phyloP scores from a whole-genome alignment of 1,140 invertebrate species.

The Mamestra configurata region DNA sequence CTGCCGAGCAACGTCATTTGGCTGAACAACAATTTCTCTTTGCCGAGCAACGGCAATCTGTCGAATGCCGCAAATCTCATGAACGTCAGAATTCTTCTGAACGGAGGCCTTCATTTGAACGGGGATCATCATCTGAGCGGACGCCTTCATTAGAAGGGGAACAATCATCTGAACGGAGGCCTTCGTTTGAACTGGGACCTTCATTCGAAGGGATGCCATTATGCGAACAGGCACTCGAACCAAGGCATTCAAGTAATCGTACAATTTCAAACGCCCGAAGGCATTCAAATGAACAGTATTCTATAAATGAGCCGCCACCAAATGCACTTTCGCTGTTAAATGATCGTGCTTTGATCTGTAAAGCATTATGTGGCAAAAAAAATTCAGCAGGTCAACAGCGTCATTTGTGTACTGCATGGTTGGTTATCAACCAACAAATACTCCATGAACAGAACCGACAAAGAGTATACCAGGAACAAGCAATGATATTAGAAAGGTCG shows the following conservation, averaged over 20 bases:
- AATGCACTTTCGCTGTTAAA: neutral
- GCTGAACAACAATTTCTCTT: neutral
- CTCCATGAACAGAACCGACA: neutral
- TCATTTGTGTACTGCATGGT: neutral
- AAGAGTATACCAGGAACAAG: neutral
- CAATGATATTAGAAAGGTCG: neutral
- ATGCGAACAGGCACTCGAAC: neutral
- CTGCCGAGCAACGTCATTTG: neutral
- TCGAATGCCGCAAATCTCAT: neutral
- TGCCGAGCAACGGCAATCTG: neutral
- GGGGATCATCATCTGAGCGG: neutral
- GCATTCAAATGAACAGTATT: neutral
- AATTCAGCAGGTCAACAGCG: neutral
- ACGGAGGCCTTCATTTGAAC: neutral
- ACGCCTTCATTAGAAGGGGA: neutral
- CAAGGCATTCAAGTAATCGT: neutral
- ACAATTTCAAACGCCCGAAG: neutral
- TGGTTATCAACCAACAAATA: neutral
- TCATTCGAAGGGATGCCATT: neutral
- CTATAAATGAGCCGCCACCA: neutral
- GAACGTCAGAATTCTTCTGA: too few species aligned
- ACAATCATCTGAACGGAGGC: neutral
- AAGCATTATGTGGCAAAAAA: neutral
- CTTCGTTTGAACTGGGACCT: neutral
- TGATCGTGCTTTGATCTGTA: neutral